Base-by-base conservation (phyloP, 2,888 invertebrate genomes). In the Griposia aprilina region DNA sequence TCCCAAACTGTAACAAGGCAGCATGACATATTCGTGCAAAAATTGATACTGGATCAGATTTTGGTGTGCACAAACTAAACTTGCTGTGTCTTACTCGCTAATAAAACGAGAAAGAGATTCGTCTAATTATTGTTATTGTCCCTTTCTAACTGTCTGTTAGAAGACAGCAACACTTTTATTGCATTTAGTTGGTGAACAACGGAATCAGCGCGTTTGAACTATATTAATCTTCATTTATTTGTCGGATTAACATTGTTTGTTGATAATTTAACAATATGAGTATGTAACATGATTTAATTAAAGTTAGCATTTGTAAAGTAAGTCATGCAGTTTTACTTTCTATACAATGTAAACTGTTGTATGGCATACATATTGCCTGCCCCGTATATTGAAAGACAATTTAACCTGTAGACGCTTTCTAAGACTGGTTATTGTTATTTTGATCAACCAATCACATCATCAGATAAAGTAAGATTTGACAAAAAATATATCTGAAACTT, bases 291-390 rank as follows among this genome's bases (percentile, higher is more conserved):
- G 50, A 78, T 23, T 67, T 45, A 30, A 77, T 63, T 52, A 36
- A 76, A 72, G 50, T 57, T 66, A n/a, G 30, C 26, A 67, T 55
- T 67, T 75, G 45, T 75, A 67, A 76, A 75, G 50, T 72, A 72
- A 77, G 30, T 67, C 26, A 65, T 66, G 62, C 50, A 41, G 63
- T 74, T 74, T 67, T 75, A 70, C 45, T 78, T 78, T 78, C 2
- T 57, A 30, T 30, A 59, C 11, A 55, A 60, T 48, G 26, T 68
- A 26, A 65, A 82, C 26, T 36, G 55, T 57, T 63, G 55, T 26
- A 62, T 23, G 71, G 2, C 3, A 26, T 41, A 30, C n/a, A 78
- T 26, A 60, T 50, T n/a, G 11, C 15, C 30, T 57, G 41, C n/a
- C 26, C 17, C 7, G 7, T 50, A 41, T 30, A 65, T 52, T 65